Conservation (phyloP, 2,888 invertebrate species). For the Choreutis nemorana region DNA sequence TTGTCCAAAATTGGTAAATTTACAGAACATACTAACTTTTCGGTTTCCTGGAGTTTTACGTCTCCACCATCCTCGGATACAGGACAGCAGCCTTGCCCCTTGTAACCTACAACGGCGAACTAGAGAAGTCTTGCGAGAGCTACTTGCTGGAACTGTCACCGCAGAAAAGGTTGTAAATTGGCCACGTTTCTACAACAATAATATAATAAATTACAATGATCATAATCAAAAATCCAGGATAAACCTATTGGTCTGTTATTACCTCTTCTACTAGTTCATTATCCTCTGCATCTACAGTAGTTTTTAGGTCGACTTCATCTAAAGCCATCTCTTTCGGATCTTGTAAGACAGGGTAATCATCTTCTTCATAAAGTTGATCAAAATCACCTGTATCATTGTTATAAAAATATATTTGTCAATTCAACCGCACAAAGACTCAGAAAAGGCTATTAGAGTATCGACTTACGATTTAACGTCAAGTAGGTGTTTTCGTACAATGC, state of each 20-base stretch:
- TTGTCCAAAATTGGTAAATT: too few relatives aligned
- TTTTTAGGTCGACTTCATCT: conserved; percentile 46
- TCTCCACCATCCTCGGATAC: conserved; percentile 49
- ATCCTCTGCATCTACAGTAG: too few relatives aligned
- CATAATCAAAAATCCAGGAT: too few relatives aligned
- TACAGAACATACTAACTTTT: conserved; percentile 22
- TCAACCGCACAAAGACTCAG: background rate
- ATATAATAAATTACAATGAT: too few relatives aligned
- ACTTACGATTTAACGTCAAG: conserved; percentile 9
- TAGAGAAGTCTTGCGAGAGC: conserved; percentile 32
- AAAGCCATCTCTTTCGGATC: conserved; percentile 39
- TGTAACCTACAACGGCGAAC: conserved; percentile 39
- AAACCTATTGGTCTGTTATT: too few relatives aligned
- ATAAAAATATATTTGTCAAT: conserved; percentile 1
- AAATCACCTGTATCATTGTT: conserved; percentile 33
- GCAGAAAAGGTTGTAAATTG: conserved; percentile 23
- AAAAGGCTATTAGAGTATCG: background rate
- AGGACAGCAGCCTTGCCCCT: conserved; percentile 37
- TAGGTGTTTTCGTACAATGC: conserved; percentile 32
- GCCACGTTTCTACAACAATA: conserved; percentile 16
- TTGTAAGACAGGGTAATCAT: conserved; percentile 29
- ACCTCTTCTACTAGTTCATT: too few relatives aligned
- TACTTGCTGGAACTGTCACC: conserved; percentile 21
- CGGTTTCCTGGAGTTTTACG: conserved; percentile 36
- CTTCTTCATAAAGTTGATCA: conserved; percentile 46